phyloP scores from a whole-genome alignment of 2,113 vertebrate genomes.

The Saguinus midas region DNA sequence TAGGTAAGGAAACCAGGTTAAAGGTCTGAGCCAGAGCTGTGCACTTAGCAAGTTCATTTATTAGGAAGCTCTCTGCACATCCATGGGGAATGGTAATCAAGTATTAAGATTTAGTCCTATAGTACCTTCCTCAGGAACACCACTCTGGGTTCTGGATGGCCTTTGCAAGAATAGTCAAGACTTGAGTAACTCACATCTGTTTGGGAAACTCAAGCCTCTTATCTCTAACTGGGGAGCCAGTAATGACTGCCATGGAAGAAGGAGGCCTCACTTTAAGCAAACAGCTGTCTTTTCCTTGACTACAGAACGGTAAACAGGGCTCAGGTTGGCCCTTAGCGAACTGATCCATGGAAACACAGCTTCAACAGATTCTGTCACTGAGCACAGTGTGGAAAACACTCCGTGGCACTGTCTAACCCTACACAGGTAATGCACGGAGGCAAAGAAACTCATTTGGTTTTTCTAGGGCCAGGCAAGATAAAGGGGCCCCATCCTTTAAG shows the following conservation, averaged over 20 bases:
- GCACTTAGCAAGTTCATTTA: not conserved
- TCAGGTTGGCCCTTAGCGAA: conserved; percentile 62
- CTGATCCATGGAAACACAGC: conserved; percentile 44
- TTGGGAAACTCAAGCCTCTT: conserved; percentile 52
- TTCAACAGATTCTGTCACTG: not conserved
- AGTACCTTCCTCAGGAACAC: not conserved
- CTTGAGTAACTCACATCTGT: not conserved
- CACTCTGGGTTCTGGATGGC: not conserved
- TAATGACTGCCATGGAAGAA: conserved; percentile 60
- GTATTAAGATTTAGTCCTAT: not conserved
- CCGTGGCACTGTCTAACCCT: not conserved
- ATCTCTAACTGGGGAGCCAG: conserved; percentile 13
- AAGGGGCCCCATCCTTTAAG: not conserved
- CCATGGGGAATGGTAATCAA: not conserved
- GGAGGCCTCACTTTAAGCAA: conserved; percentile 61
- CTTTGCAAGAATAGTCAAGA: not conserved
- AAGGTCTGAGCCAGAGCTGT: not conserved
- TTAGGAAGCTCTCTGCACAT: not conserved
- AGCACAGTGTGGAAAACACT: not conserved
- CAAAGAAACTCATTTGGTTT: not conserved
- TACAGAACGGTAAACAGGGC: conserved; percentile 60
- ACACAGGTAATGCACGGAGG: not conserved
- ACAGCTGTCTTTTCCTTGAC: conserved; percentile 66
- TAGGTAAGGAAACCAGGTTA: not conserved
- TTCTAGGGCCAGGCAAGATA: not conserved